These are phyloP conservation scores for Mesocentrotus franciscanus DNA, from an alignment of 53 echinoderm and acorn worm genomes.

Conservation along the genomic window DNA sequence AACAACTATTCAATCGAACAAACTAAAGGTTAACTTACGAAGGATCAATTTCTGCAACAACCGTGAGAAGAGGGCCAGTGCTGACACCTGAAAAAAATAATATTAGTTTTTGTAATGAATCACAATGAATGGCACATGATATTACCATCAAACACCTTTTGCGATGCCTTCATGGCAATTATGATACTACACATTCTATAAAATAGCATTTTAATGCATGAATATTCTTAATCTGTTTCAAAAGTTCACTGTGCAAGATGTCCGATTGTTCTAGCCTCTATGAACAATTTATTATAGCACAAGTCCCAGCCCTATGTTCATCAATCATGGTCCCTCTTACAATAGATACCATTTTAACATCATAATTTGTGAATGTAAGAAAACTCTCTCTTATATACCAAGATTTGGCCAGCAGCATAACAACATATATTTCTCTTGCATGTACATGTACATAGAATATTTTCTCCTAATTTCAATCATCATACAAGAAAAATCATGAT, in stretches of 20 bases:
- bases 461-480: background rate
- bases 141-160: background rate
- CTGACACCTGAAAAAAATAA: slow-evolving; percentile 81
- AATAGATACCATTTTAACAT: too few species aligned
- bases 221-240: too few species aligned
- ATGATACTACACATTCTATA: too few species aligned
- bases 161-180: background rate
- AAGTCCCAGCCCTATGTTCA: too few species aligned
- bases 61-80: slow-evolving; percentile 83
- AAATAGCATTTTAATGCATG: too few species aligned
- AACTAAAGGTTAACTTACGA: slow-evolving; percentile 75
- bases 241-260: too few species aligned
- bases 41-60: slow-evolving; percentile 88
- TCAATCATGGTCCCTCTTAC: too few species aligned
- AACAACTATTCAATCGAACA: background rate
- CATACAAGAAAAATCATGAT: background rate
- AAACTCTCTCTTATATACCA: too few species aligned
- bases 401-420: background rate
- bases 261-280: too few species aligned
- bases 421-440: background rate
- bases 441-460: too few species aligned
- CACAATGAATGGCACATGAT: background rate
- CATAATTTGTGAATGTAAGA: too few species aligned
- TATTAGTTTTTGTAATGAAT: background rate
- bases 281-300: too few species aligned